A percentile compares a stretch with the other conserved stretches of the same genome.
Conservation (phyloP, 2,797 vertebrate genomes). For the Coregonus sp. region DNA sequence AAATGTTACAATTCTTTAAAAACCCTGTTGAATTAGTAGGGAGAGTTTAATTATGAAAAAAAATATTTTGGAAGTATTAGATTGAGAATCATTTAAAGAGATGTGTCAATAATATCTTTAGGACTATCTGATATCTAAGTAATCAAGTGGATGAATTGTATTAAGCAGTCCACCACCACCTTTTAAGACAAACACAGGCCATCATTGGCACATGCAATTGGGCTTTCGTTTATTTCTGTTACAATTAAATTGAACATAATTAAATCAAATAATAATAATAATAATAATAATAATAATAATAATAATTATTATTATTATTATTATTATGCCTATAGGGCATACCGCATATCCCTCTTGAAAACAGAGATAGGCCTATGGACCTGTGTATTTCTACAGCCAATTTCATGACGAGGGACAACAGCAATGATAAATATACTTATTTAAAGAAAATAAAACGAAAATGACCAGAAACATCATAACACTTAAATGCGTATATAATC, state of each 20-base stretch:
- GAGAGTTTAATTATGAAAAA: neutral
- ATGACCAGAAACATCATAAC: slow-evolving; percentile 29
- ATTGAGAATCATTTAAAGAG: neutral
- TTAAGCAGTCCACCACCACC: neutral
- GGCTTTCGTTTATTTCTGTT: neutral
- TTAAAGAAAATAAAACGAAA: slow-evolving; percentile 15
- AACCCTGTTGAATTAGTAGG: neutral
- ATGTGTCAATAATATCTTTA: neutral
- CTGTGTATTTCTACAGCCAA: neutral
- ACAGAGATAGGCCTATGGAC: neutral
- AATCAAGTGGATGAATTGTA: neutral
- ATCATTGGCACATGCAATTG: neutral
- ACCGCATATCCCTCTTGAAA: neutral
- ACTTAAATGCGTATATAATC: neutral
- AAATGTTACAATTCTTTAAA: neutral
- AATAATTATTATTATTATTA: neutral
- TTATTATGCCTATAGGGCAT: neutral
- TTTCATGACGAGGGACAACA: neutral
- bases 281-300: neutral
- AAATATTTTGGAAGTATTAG: too few species aligned
- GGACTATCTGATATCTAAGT: neutral
- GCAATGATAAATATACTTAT: neutral
- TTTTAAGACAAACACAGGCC: too few species aligned
- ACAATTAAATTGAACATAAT: neutral
- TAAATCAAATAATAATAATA: neutral